These are phyloP conservation scores for Sesia bembeciformis DNA, from an alignment of 2,888 invertebrate genomes.

Conservation along the genomic window DNA sequence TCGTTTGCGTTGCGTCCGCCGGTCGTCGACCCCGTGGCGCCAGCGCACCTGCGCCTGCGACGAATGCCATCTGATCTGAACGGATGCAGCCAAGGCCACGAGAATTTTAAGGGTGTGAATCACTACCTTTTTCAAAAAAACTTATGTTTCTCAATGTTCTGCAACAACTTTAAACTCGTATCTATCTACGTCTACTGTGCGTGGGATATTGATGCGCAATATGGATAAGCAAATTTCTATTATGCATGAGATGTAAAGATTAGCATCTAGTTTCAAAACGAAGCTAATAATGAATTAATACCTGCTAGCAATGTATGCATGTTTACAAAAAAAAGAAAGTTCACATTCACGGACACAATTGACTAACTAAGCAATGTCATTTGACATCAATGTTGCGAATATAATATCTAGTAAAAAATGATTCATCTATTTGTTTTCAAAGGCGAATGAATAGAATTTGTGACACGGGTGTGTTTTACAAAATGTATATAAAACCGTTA, in stretches of 20 bases:
- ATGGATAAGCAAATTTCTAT: too few species aligned
- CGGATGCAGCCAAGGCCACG: conserved; percentile 48
- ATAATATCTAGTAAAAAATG: conserved; percentile 9
- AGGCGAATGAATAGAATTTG: neutral
- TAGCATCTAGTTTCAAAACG: neutral
- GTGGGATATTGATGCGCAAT: too few species aligned
- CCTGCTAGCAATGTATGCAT: conserved; percentile 24
- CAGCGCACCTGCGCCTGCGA: conserved; percentile 51
- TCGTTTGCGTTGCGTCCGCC: conserved; percentile 27
- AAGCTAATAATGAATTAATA: neutral
- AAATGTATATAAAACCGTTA: neutral
- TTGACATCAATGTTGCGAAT: conserved; percentile 16
- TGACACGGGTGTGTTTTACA: neutral
- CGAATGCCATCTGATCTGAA: conserved; percentile 26
- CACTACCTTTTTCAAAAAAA: conserved; percentile 6
- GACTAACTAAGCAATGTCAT: conserved; percentile 26
- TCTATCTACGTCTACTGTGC: too few species aligned
- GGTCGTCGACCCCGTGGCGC: conserved; percentile 47
- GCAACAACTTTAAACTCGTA: too few species aligned
- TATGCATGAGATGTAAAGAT: neutral
- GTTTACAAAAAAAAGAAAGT: conserved; percentile 46
- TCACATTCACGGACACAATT: conserved; percentile 36
- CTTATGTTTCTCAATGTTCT: neutral
- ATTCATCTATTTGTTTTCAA: neutral
- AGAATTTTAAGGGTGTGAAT: conserved; percentile 29